Evolutionary conservation across 1,140 invertebrate genomes (phyloP).

Genomic region (Neodiprion pinetum): DNA sequence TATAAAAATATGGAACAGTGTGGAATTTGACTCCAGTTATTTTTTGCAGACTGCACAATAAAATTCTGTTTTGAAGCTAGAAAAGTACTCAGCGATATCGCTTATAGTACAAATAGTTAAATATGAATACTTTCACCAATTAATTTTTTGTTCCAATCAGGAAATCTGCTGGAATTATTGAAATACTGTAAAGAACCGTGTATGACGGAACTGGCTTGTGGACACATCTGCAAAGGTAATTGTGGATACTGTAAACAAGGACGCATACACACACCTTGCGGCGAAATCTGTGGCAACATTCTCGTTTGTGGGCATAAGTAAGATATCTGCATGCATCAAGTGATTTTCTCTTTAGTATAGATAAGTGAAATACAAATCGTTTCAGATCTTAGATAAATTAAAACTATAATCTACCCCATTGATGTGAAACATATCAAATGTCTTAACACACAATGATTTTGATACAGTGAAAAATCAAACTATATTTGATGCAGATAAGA

Average conservation of each 20-base stretch:
- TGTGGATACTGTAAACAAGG: slow-evolving; percentile 59
- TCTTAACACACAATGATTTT: too few species aligned
- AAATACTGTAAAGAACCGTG: slow-evolving; percentile 44
- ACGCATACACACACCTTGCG: slow-evolving; percentile 60
- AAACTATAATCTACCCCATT: too few species aligned
- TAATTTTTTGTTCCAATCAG: neutral
- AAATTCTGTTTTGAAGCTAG: too few species aligned
- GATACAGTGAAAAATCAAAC: too few species aligned
- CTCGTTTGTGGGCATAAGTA: slow-evolving; percentile 62
- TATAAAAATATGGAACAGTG: neutral
- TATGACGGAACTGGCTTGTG: slow-evolving; percentile 47
- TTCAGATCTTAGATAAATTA: too few species aligned
- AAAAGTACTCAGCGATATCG: too few species aligned
- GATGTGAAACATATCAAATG: too few species aligned
- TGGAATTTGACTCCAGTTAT: neutral
- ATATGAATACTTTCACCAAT: neutral
- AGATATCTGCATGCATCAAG: neutral
- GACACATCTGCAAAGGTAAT: slow-evolving; percentile 54
- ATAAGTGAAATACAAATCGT: too few species aligned
- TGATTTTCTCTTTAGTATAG: too few species aligned
- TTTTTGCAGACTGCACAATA: neutral
- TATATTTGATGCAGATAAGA: too few species aligned
- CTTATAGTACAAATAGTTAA: neutral
- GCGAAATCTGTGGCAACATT: slow-evolving; percentile 55
- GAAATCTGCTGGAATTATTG: slow-evolving; percentile 10